Conservation (phyloP, 2,113 vertebrate genomes). For the Daubentonia madagascariensis region DNA sequence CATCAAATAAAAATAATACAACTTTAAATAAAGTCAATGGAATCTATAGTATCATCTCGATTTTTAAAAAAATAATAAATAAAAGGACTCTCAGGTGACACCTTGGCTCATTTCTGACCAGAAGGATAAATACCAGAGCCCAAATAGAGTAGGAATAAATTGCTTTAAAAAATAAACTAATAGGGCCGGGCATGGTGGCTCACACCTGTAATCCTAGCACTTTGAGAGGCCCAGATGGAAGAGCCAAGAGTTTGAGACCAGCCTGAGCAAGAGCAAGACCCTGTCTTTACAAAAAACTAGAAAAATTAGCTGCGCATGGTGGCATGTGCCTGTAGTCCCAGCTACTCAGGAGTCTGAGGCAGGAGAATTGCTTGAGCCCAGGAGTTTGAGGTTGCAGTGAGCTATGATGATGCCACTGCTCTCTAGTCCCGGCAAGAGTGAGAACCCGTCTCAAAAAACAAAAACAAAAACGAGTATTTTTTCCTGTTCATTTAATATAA, state of each 20-base stretch:
- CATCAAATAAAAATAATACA: neutral
- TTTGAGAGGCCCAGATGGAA: no score
- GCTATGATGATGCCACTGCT: no score
- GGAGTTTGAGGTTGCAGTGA: no score
- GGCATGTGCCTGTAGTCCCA: no score
- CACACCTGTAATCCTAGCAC: neutral
- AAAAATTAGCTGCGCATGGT: no score
- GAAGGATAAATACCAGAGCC: neutral
- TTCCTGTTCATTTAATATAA: neutral
- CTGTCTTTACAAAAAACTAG: no score
- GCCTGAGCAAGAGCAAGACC: no score
- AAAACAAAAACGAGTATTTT: neutral
- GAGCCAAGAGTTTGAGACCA: no score
- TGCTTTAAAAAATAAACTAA: neutral
- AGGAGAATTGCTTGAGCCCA: no score
- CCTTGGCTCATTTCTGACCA: neutral
- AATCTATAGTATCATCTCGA: neutral
- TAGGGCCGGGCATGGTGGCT: neutral
- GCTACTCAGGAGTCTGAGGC: no score
- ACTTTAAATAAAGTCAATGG: neutral
- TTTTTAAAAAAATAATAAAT: neutral
- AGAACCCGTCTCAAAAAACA: no score
- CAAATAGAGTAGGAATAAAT: neutral
- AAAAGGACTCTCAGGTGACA: neutral
- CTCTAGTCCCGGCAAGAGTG: no score